phyloP scores from a whole-genome alignment of 2,113 vertebrate genomes.

The Leucoraja erinaceus region DNA sequence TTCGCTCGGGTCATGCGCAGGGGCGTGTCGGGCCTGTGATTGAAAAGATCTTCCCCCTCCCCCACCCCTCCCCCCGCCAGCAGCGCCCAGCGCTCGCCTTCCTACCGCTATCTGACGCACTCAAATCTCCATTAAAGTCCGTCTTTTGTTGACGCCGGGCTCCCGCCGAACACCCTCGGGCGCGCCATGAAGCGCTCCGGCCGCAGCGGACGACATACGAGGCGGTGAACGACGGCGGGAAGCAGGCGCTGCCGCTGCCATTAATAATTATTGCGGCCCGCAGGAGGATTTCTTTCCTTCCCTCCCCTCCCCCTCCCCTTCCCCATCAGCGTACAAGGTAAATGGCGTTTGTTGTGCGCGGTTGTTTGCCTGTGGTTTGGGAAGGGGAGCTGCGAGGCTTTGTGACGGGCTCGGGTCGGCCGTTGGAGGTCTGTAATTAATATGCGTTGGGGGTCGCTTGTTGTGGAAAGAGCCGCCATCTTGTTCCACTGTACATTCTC shows the following conservation, averaged over 20 bases:
- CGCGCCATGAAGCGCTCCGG: constrained; percentile 28
- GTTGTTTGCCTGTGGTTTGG: not conserved
- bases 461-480: constrained; percentile 37
- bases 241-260: not conserved
- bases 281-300: not conserved
- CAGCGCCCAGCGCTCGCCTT: constrained; percentile 36
- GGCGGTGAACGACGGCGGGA: not conserved
- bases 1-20: constrained; percentile 33
- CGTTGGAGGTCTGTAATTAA: constrained; percentile 24
- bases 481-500: constrained; percentile 34
- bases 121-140: constrained; percentile 22
- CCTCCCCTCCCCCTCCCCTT: not conserved
- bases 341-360: not conserved
- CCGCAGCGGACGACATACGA: not conserved
- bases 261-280: not conserved
- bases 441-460: constrained; percentile 33
- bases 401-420: not conserved
- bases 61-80: constrained; percentile 32
- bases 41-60: constrained; percentile 35
- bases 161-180: constrained; percentile 12
- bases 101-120: constrained; percentile 25
- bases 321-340: not conserved
- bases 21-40: constrained; percentile 29
- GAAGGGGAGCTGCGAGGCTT: not conserved
- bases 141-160: constrained; percentile 2